Evolutionary conservation across 2,797 vertebrate genomes (phyloP).

Genomic region (Melanotaenia pygmaea): DNA sequence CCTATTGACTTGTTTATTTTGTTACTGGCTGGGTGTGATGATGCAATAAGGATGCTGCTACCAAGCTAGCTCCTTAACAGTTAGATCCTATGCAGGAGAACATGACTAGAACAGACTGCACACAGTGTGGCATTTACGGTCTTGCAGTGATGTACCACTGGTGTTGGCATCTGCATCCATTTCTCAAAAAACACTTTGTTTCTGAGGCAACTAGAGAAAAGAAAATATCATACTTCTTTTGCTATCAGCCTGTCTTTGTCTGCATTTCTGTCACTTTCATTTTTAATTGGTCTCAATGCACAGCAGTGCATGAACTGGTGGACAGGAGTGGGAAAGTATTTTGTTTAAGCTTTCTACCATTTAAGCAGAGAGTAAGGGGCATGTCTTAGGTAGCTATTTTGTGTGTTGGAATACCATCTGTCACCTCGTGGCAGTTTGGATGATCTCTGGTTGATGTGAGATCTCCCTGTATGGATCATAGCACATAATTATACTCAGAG

Average conservation of each 20-base stretch:
- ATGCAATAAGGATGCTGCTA: constrained; percentile 35
- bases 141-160: constrained; percentile 3
- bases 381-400: constrained; percentile 33
- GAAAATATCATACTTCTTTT: constrained; percentile 34
- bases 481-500: constrained; percentile 57
- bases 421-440: constrained; percentile 67
- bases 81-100: constrained; percentile 37
- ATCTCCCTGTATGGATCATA: constrained; percentile 58
- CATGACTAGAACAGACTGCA: constrained; percentile 47
- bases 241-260: constrained; percentile 18
- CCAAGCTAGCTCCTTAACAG: constrained; percentile 52
- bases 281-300: constrained; percentile 74
- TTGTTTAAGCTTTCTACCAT: constrained; percentile 48
- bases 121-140: constrained; percentile 21
- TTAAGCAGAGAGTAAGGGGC: constrained; percentile 41
- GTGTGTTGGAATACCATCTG: constrained; percentile 73
- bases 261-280: constrained; percentile 56
- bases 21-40: constrained; percentile 42
- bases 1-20: constrained; percentile 61
- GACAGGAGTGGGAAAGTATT: constrained; percentile 22
- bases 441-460: constrained; percentile 67
- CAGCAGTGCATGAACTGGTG: constrained; percentile 44
- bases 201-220: constrained; percentile 14
- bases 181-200: constrained; percentile 27
- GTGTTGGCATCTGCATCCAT: neutral